These are phyloP conservation scores for Brachionus paranguensis DNA, from an alignment of 1,140 invertebrate species.

Conservation along the genomic window DNA sequence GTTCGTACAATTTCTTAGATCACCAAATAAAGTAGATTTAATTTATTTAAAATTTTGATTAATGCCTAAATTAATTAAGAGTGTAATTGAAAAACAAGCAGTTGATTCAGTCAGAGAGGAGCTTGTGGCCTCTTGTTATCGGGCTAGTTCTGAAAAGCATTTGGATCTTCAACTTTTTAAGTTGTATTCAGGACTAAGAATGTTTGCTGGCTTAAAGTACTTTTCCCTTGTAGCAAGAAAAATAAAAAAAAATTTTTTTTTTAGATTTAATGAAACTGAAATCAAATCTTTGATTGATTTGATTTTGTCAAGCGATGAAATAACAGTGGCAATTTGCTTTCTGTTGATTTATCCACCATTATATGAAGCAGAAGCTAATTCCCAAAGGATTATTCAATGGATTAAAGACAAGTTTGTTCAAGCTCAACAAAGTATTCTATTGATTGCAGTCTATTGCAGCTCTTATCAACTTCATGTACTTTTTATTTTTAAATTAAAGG, in stretches of 20 bases:
- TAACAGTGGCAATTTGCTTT: slow-evolving; percentile 21
- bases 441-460: slow-evolving; percentile 15
- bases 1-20: slow-evolving; percentile 36
- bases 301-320: neutral
- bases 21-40: slow-evolving; percentile 22
- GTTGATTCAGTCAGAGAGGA: slow-evolving; percentile 29
- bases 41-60: neutral
- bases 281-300: slow-evolving; percentile 28
- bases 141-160: neutral
- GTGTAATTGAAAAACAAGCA: neutral
- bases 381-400: neutral
- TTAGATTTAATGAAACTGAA: slow-evolving; percentile 34
- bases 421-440: slow-evolving; percentile 19
- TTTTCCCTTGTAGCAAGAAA: neutral
- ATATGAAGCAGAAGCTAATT: slow-evolving; percentile 9
- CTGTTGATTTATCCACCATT: slow-evolving; percentile 23
- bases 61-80: neutral
- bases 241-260: neutral
- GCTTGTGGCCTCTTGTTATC: neutral
- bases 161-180: slow-evolving; percentile 30
- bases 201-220: slow-evolving; percentile 36
- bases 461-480: slow-evolving; percentile 19
- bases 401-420: slow-evolving; percentile 25
- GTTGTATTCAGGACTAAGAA: slow-evolving; percentile 25
- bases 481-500: too few species aligned